These are phyloP conservation scores for Orbicella faveolata DNA, from an alignment of 64 coral and sea anemone species.

Conservation along the genomic window DNA sequence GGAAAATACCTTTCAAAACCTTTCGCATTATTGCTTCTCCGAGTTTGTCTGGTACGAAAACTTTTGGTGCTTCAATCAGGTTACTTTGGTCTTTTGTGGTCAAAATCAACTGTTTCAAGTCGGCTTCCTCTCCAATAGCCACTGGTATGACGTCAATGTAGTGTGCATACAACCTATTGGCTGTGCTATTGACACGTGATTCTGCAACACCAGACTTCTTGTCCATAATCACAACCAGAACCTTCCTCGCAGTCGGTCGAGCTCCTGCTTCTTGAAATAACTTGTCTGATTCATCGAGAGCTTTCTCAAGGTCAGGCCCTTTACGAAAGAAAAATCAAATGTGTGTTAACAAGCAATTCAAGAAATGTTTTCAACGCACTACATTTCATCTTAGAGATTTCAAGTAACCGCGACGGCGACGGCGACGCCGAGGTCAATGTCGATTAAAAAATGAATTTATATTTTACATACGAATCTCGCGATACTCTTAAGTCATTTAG, in stretches of 20 bases:
- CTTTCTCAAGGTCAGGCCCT: constrained; percentile 30
- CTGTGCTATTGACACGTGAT: constrained; percentile 21
- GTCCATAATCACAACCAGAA: constrained; percentile 73
- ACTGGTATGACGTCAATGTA: constrained; percentile 73
- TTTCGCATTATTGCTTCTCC: constrained; percentile 64
- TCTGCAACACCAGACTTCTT: constrained; percentile 59
- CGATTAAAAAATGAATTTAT: no score
- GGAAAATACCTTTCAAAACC: constrained; percentile 42
- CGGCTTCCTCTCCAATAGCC: constrained; percentile 60
- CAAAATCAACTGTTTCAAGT: constrained; percentile 40
- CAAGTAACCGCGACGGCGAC: no score
- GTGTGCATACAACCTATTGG: constrained; percentile 33
- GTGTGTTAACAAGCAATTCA: background rate
- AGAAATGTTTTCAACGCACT: no score
- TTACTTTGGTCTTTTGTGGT: constrained; percentile 55
- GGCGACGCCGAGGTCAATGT: no score
- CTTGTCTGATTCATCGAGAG: constrained; percentile 13
- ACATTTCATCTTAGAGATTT: no score
- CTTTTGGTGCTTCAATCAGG: constrained; percentile 56
- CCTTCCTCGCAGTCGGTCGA: constrained; percentile 15
- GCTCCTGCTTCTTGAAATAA: constrained; percentile 20
- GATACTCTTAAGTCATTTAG: no score
- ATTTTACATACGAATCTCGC: no score
- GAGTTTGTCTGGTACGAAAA: constrained; percentile 51
- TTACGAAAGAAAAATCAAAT: background rate